Conservation (phyloP, 2,797 vertebrate genomes). For the Columba guinea region DNA sequence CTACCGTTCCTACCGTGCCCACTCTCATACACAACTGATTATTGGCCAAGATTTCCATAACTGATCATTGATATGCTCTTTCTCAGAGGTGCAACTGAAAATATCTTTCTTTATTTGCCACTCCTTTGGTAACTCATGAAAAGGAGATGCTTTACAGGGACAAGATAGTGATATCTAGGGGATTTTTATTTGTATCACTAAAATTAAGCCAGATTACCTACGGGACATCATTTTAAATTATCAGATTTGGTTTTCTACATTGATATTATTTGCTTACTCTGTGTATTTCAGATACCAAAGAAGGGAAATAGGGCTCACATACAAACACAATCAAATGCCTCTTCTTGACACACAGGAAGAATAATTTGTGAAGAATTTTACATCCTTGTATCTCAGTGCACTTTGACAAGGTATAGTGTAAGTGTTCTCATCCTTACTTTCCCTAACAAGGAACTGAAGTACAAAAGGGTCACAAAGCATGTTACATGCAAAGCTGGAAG, state of each 20-base stretch:
- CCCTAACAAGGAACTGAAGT: neutral
- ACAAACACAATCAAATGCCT: neutral
- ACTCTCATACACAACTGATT: neutral
- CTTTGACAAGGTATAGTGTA: neutral
- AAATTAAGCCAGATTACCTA: neutral
- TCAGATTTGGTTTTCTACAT: neutral
- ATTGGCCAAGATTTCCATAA: neutral
- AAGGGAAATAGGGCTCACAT: neutral
- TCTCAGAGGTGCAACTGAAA: neutral
- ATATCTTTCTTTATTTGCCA: neutral
- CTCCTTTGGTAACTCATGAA: neutral
- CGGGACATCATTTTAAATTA: neutral
- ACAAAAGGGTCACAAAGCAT: neutral
- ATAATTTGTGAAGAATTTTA: neutral
- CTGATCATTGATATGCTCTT: neutral
- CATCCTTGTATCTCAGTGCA: neutral
- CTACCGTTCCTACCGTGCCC: neutral
- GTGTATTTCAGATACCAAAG: neutral
- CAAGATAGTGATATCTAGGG: neutral
- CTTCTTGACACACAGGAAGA: neutral
- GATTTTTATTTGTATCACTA: neutral
- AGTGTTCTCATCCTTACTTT: neutral
- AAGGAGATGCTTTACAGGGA: neutral
- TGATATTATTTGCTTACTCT: neutral
- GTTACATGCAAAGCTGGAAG: neutral